These are phyloP conservation scores for Phorcus lineatus DNA, from an alignment of 2,888 invertebrate species.

Conservation along the genomic window DNA sequence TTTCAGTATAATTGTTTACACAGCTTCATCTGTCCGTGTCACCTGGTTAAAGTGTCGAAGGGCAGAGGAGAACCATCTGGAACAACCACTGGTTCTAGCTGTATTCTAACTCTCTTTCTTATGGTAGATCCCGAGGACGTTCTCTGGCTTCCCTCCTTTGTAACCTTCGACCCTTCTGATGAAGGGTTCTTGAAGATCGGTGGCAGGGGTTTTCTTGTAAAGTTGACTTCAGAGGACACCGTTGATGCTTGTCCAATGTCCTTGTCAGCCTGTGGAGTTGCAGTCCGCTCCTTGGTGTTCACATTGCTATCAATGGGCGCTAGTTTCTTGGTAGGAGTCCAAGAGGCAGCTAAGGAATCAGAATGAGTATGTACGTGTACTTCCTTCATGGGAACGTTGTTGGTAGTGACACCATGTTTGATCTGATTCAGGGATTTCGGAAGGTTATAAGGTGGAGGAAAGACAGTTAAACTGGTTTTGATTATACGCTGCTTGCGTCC, in stretches of 20 bases:
- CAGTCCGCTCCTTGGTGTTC: background rate
- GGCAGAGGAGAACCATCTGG: background rate
- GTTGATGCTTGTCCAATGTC: background rate
- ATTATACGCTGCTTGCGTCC: background rate
- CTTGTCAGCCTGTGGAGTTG: background rate
- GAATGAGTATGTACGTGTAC: background rate
- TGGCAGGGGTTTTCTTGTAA: background rate
- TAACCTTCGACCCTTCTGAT: background rate
- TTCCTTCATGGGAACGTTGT: background rate
- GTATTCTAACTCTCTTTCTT: background rate
- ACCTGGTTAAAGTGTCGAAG: no score
- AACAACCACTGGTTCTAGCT: background rate
- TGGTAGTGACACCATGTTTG: background rate
- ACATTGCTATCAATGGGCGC: background rate
- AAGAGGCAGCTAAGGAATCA: background rate
- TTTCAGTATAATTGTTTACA: no score
- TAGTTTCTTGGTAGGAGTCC: background rate
- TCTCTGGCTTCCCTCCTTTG: background rate
- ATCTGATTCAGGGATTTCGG: background rate
- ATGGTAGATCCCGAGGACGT: background rate
- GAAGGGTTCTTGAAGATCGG: background rate
- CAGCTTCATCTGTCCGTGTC: no score
- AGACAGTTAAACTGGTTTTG: background rate
- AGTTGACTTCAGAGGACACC: background rate
- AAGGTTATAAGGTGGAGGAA: background rate